These are phyloP conservation scores for Busseola fusca DNA, from an alignment of 2,888 invertebrate genomes.

Conservation along the genomic window DNA sequence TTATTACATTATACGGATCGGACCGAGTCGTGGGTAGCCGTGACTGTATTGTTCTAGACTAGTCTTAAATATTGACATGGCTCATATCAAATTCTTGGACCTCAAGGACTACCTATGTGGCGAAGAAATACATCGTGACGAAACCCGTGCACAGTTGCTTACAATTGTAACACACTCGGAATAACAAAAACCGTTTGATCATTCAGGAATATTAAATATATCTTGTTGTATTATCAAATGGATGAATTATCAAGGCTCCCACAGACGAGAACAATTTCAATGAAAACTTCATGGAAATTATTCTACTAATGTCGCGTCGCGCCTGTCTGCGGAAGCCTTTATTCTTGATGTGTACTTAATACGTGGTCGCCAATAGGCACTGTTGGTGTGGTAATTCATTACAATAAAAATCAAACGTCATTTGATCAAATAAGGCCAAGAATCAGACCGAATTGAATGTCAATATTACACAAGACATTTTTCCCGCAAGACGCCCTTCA, in stretches of 20 bases:
- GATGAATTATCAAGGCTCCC: background rate
- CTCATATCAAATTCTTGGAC: background rate
- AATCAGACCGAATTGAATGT: background rate
- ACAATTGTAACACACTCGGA: background rate
- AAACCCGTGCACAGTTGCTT: background rate
- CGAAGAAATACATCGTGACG: background rate
- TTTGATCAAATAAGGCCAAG: background rate
- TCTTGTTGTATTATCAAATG: background rate
- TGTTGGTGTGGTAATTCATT: background rate
- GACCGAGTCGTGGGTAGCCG: conserved; percentile 3
- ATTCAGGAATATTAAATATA: background rate
- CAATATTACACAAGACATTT: background rate
- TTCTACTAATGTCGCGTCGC: background rate
- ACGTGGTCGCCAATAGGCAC: too few species aligned
- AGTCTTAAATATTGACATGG: conserved; percentile 12
- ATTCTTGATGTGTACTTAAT: background rate
- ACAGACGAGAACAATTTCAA: background rate
- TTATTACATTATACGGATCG: conserved; percentile 27
- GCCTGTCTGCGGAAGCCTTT: background rate
- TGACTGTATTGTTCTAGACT: conserved; percentile 11
- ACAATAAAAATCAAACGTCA: background rate
- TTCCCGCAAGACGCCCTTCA: background rate
- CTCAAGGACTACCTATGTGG: background rate
- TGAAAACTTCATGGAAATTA: background rate
- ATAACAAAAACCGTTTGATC: background rate